These are phyloP conservation scores for Rhinolophus sinicus DNA, from an alignment of 2,113 vertebrate species.

Conservation along the genomic window DNA sequence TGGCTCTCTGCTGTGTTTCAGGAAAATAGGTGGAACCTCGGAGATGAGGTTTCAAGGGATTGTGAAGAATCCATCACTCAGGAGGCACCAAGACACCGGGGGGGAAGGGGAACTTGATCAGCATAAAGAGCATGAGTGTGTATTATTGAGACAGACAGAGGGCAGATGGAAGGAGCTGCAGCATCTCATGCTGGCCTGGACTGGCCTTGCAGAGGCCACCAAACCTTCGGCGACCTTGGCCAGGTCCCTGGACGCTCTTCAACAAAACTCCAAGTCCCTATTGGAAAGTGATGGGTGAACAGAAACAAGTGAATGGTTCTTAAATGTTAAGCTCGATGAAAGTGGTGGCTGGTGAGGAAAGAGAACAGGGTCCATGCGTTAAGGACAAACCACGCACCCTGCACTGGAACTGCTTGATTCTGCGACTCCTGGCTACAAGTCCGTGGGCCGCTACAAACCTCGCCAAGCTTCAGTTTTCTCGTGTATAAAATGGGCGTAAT, in stretches of 20 bases:
- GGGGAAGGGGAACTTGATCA: background rate
- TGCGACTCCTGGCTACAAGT: accelerated
- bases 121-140: background rate
- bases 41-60: background rate
- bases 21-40: too few species aligned
- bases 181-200: background rate
- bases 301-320: too few species aligned
- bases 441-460: accelerated
- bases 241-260: accelerated
- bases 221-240: background rate
- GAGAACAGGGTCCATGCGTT: accelerated
- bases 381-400: accelerated
- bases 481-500: accelerated
- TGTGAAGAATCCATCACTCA: background rate
- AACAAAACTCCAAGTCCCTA: too few species aligned
- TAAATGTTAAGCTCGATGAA: accelerated
- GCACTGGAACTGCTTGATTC: accelerated
- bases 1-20: accelerated
- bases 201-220: background rate
- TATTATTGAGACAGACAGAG: background rate
- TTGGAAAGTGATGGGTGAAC: accelerated
- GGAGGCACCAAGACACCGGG: accelerated
- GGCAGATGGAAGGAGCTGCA: background rate
- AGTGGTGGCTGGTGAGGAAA: accelerated
- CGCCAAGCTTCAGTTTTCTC: background rate